These are phyloP conservation scores for Cinclus cinclus DNA, from an alignment of 2,113 vertebrate genomes.

Conservation along the genomic window DNA sequence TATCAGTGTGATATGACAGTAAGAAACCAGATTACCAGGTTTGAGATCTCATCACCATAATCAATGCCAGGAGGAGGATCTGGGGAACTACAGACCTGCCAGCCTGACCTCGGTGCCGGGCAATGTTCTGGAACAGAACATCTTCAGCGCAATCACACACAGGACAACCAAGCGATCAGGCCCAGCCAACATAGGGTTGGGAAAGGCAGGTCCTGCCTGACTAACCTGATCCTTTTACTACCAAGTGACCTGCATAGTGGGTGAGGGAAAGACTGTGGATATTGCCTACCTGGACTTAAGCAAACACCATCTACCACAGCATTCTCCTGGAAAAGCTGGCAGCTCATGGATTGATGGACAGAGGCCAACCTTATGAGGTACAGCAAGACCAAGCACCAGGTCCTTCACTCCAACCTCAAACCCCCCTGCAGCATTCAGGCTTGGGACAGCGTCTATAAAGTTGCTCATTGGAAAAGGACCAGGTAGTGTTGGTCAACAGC, in stretches of 20 bases:
- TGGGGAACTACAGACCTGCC: background rate
- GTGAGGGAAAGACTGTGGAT: background rate
- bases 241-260: background rate
- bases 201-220: background rate
- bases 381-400: background rate
- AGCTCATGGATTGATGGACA: background rate
- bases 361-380: background rate
- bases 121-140: background rate
- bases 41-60: background rate
- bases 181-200: background rate
- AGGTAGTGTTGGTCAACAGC: background rate
- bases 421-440: background rate
- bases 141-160: background rate
- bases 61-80: background rate
- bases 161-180: background rate
- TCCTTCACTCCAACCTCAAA: background rate
- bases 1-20: background rate
- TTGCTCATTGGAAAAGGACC: background rate
- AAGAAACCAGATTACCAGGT: background rate
- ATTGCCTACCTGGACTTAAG: background rate
- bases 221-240: background rate
- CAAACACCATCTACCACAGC: background rate
- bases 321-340: background rate
- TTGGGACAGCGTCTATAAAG: background rate
- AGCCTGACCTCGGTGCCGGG: background rate